Evolutionary conservation across 2,113 vertebrate genomes (phyloP), one percentile per base, ranked within the genome.

Genomic region (Ibidorhyncha struthersii): DNA sequence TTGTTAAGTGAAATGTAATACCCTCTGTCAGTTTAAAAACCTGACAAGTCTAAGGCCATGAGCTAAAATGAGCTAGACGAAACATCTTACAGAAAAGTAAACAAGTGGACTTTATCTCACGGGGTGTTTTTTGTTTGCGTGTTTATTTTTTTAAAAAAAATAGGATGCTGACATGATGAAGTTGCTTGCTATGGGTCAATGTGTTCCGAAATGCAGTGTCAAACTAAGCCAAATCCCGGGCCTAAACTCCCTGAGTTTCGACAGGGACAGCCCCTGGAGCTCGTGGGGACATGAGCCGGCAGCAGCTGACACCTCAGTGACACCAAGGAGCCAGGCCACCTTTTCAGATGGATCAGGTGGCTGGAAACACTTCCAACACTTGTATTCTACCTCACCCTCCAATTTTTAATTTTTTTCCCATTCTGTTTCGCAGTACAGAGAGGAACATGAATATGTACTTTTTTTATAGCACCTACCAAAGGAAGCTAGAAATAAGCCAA

Each of bases 251-350:
- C 8, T 41, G 34, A 87, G 12, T 72, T 49, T 92, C 7, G 2
- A 7, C 21, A 56, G 59, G 10, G 15, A 16, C 18, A 36, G 47
- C 26, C 36, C 26, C 22, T 49, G 11, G 22, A 55, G 17, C n/a
- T 73, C 0, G 0, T 26, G 27, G 14, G 23, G 52, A 70, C 21
- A 22, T 2, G 1, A 74, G 6, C 20, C 59, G 63, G 34, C 11
- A 74, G 62, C 49, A 50, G 49, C 22, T 50, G 23, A 25, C 49
- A 25, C 49, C 49, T 50, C 49, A 13, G 49, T 50, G 49, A 50
- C 49, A 50, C 49, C 21, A 12, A 12, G 49, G 49, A 50, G 22
- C 49, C 49, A 50, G 49, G 22, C 49, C 49, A 50, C 49, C 49
- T 50, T 50, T 50, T 50, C 49, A 50, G 49, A 23, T 50, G 49